Evolutionary conservation across 92 coral and sea anemone genomes (phyloP).

Genomic region (Epizoanthus illoricatus): DNA sequence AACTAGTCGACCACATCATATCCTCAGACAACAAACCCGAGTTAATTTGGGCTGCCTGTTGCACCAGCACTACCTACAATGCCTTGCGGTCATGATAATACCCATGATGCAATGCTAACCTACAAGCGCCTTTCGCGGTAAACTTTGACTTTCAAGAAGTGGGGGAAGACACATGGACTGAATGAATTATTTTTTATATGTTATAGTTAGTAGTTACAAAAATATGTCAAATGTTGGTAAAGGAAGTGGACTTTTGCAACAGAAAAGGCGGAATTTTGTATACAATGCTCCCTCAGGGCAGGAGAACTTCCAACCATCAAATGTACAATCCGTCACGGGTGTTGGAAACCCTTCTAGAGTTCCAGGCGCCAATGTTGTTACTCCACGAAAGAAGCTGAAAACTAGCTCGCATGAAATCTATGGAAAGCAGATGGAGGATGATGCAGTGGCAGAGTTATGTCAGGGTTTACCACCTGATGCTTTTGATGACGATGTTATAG

Average conservation of each 20-base stretch:
- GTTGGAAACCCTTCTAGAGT: constrained; percentile 18
- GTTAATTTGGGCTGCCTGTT: no score
- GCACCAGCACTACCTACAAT: neutral
- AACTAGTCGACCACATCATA: no score
- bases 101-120: neutral
- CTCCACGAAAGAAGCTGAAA: constrained; percentile 65
- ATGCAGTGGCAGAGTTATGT: constrained; percentile 63
- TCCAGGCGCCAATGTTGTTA: neutral
- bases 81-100: constrained; percentile 7
- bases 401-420: constrained; percentile 48
- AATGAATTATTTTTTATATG: neutral
- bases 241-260: constrained; percentile 48
- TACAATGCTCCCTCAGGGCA: constrained; percentile 57
- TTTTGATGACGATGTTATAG: constrained; percentile 68
- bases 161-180: neutral
- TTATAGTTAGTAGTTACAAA: neutral
- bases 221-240: constrained; percentile 52
- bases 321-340: neutral
- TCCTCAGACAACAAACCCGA: no score
- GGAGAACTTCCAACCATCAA: constrained; percentile 28
- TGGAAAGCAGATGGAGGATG: constrained; percentile 47
- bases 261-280: constrained; percentile 69
- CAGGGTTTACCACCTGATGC: constrained; percentile 71
- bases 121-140: constrained; percentile 39
- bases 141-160: constrained; percentile 13